These are phyloP conservation scores for Hermaeophaga mercurialis DNA, from an alignment of 2,888 invertebrate species.

Conservation along the genomic window DNA sequence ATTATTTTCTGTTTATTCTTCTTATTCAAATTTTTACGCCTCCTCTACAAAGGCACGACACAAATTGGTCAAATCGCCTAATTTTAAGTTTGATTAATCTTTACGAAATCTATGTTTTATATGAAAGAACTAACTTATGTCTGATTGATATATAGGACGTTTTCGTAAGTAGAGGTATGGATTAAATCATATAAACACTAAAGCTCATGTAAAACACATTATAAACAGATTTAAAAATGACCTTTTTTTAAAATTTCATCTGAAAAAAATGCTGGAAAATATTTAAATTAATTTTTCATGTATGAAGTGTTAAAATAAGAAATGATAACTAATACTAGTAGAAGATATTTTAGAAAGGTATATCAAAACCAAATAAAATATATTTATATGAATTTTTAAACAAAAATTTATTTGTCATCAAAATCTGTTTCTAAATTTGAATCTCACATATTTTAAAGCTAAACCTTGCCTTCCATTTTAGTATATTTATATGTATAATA, in stretches of 20 bases:
- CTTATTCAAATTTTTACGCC: constrained; percentile 48
- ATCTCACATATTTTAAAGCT: constrained; percentile 42
- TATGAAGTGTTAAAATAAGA: too few relatives aligned
- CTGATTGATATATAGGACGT: not conserved
- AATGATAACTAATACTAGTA: too few relatives aligned
- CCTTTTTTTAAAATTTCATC: too few relatives aligned
- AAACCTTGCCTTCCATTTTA: constrained; percentile 41
- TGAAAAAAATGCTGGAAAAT: too few relatives aligned
- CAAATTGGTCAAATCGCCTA: constrained; percentile 54
- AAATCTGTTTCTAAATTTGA: constrained; percentile 2
- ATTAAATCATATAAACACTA: not conserved
- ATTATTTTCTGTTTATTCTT: constrained; percentile 19
- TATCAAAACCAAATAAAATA: not conserved
- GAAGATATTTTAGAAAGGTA: too few relatives aligned
- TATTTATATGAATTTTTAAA: not conserved
- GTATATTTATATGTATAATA: constrained; percentile 15
- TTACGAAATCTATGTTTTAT: constrained; percentile 1
- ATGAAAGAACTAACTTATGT: not conserved
- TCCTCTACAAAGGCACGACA: constrained; percentile 55
- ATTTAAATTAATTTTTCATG: too few relatives aligned
- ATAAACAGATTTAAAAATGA: too few relatives aligned
- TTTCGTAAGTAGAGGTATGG: not conserved
- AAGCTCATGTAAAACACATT: too few relatives aligned
- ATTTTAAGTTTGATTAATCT: constrained; percentile 8
- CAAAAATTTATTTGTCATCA: not conserved